phyloP scores from a whole-genome alignment of 2,888 invertebrate genomes.

The Lampropteryx suffumata region DNA sequence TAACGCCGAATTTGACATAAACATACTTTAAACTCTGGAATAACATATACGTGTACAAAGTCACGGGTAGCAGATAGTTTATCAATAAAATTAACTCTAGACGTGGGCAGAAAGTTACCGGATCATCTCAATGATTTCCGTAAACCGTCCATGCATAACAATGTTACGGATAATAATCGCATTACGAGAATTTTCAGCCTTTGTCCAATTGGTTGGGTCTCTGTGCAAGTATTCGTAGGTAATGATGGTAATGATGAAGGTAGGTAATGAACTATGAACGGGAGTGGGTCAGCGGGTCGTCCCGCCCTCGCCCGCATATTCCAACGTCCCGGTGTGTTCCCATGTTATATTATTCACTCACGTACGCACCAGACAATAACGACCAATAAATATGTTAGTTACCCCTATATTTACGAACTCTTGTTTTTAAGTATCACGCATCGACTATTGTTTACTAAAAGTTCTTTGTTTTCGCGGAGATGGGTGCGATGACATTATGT shows the following conservation, averaged over 20 bases:
- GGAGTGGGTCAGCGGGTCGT: conserved; percentile 75
- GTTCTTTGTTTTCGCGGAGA: too few species aligned
- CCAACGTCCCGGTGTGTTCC: conserved; percentile 39
- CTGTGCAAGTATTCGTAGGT: too few species aligned
- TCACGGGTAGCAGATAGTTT: too few species aligned
- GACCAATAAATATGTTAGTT: conserved; percentile 54
- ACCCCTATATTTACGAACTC: conserved; percentile 54
- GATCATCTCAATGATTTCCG: conserved; percentile 6
- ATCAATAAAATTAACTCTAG: not conserved
- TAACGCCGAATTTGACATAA: too few species aligned
- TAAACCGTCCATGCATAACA: conserved; percentile 14
- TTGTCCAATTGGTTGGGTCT: conserved; percentile 67
- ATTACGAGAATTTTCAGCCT: conserved; percentile 68
- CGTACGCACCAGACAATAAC: conserved; percentile 51
- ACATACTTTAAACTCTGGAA: too few species aligned
- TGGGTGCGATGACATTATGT: too few species aligned
- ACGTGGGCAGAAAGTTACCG: not conserved
- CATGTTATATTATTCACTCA: conserved; percentile 66
- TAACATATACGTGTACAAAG: not conserved
- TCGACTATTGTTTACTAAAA: too few species aligned
- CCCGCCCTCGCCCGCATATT: conserved; percentile 47
- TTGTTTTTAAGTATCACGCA: conserved; percentile 25
- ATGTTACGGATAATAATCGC: conserved; percentile 58
- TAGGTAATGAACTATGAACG: conserved; percentile 64
- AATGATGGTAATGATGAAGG: too few species aligned